Conservation (phyloP, 1,140 invertebrate species). For the Papilio machaon region DNA sequence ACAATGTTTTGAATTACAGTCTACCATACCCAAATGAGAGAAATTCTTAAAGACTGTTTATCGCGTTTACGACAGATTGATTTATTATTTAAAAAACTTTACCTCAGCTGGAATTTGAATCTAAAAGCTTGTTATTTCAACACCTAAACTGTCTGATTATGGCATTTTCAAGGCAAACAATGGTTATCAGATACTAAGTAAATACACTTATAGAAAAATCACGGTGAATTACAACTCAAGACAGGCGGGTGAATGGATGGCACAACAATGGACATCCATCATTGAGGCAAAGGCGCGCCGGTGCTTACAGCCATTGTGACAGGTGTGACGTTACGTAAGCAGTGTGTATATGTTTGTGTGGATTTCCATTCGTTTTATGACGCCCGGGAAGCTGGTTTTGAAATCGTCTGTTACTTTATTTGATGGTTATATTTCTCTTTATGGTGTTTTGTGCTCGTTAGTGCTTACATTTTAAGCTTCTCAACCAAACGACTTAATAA, state of each 20-base stretch:
- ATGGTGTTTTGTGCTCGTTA: conserved; percentile 22
- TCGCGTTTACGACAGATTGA: too few relatives aligned
- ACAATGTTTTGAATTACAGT: not conserved
- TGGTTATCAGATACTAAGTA: not conserved
- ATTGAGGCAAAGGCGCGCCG: conserved; percentile 11
- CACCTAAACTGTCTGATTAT: not conserved
- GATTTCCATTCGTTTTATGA: conserved; percentile 25
- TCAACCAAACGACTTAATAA: conserved; percentile 6
- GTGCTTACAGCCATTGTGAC: conserved; percentile 39
- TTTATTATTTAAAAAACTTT: not conserved
- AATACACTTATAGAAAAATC: conserved; percentile 26
- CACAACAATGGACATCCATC: conserved; percentile 57
- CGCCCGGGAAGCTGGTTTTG: conserved; percentile 9
- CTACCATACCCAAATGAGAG: not conserved
- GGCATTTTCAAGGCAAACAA: not conserved
- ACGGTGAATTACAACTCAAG: conserved; percentile 24
- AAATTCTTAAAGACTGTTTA: not conserved
- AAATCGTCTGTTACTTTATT: conserved; percentile 29
- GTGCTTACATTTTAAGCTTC: conserved; percentile 16
- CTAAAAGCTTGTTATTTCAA: not conserved
- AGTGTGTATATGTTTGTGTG: not conserved
- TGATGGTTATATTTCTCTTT: conserved; percentile 1
- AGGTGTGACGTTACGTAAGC: conserved; percentile 33
- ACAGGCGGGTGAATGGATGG: conserved; percentile 57
- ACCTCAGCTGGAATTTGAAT: not conserved